Base-by-base conservation (phyloP, 1,140 invertebrate species). In the Brachionus manjavacas region DNA sequence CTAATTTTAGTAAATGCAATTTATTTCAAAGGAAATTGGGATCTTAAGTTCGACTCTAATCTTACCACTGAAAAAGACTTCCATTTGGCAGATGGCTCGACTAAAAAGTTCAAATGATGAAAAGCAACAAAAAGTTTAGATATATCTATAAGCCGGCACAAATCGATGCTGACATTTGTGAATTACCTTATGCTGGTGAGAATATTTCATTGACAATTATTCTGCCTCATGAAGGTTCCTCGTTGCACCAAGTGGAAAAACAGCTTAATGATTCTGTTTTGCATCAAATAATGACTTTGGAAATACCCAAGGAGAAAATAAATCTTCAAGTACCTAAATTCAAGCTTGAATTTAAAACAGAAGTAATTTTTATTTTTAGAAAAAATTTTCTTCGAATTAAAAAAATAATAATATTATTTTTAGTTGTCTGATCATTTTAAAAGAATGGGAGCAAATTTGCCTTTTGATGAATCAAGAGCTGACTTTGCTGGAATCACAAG, bases 21-120 rank as follows among this genome's bases (percentile, higher is more conserved):
- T 4, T 94, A 94, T 85, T 95, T 95, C 81, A 93, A 92, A 86
- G 94, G 92, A 12, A 91, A 92, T 70, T 95, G 94, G 94, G 91
- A 93, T 43, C 89, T 90, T n/a, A 91, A 92, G 64, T 95, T 95
- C 86, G 88, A 92, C 7, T 85, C 87, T 0, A 87, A 88, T 2
- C 85, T 87, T 12, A 94, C 93, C 0, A 91, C 88, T 83, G 74
- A 84, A 43, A 76, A 85, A 20, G 80, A 81, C 11, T 90, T 91
- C 16, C 68, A 85, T 84, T 25, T 85, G 9, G 2, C 76, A 9
- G 64, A 78, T 70, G 28, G 60, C 4, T 68, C 85, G 2, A 60
- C 43, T 11, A 23, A 80, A 8, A 85, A n/a, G 84, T 86, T 31
- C 72, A 92, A 20, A 87, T 90, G 28, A 92, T 92, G 1, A 88